Conservation (phyloP, 1,140 invertebrate genomes). For the Hermatobates lingyangjiaoensis region DNA sequence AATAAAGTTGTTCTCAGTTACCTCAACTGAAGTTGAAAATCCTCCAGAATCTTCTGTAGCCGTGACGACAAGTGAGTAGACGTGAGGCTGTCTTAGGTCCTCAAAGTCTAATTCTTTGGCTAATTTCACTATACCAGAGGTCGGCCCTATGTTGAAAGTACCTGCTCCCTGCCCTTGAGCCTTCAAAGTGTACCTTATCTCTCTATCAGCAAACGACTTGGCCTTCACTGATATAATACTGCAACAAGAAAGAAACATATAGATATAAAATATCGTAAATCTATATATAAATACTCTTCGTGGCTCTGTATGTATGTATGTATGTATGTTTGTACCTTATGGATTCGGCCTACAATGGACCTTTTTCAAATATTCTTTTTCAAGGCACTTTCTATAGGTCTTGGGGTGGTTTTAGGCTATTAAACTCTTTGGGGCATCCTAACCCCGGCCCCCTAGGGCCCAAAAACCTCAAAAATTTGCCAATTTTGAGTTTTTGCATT, state of each 20-base stretch:
- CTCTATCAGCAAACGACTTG: slow-evolving; percentile 85
- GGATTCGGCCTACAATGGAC: no score
- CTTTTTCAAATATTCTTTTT: no score
- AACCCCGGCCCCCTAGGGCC: no score
- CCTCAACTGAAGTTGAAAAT: slow-evolving; percentile 86
- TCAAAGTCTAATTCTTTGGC: slow-evolving; percentile 91
- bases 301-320: no score
- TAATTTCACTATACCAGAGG: slow-evolving; percentile 69
- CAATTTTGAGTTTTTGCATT: no score
- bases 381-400: no score
- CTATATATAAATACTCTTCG: no score
- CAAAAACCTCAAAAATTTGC: no score
- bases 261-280: slow-evolving; percentile 2
- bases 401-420: no score
- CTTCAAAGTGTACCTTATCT: slow-evolving; percentile 83
- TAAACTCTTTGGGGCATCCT: no score
- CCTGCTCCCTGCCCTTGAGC: slow-evolving; percentile 84
- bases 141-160: slow-evolving; percentile 86
- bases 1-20: slow-evolving; percentile 23
- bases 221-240: slow-evolving; percentile 91
- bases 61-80: slow-evolving; percentile 77
- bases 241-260: slow-evolving; percentile 25
- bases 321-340: no score
- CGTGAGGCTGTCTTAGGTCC: slow-evolving; percentile 77
- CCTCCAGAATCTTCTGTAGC: slow-evolving; percentile 90